Evolutionary conservation across 2,888 invertebrate genomes (phyloP).

Genomic region (Drosophila prostipennis): DNA sequence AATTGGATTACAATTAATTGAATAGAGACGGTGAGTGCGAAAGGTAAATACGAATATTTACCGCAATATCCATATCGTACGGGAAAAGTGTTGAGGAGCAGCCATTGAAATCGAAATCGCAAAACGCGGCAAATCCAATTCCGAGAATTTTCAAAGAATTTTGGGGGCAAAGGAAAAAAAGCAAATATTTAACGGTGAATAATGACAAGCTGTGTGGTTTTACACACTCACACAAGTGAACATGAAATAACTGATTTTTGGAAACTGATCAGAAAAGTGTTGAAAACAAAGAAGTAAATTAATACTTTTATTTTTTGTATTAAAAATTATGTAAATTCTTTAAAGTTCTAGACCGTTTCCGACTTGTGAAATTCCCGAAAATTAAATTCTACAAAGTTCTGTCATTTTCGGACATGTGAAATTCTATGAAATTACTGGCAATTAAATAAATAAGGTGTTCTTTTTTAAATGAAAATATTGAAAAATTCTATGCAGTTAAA

Average conservation of each 20-base stretch:
- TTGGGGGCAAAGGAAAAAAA: background rate
- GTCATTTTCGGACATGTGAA: background rate
- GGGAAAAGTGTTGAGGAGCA: too few relatives aligned
- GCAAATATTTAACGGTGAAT: background rate
- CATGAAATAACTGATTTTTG: background rate
- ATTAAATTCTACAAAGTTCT: background rate
- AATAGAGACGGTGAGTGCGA: constrained; percentile 31
- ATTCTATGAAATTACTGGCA: background rate
- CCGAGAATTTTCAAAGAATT: constrained; percentile 1
- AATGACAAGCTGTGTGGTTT: background rate
- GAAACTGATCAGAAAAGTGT: background rate
- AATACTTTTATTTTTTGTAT: background rate
- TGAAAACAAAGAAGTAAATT: background rate
- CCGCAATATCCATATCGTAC: background rate
- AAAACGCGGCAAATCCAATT: background rate
- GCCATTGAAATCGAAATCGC: too few relatives aligned
- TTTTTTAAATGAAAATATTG: background rate
- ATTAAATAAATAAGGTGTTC: background rate
- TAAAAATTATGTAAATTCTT: background rate
- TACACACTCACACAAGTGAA: background rate
- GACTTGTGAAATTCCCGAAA: background rate
- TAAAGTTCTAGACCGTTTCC: background rate
- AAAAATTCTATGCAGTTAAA: background rate
- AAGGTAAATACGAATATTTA: background rate
- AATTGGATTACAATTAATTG: constrained; percentile 45